A percentile compares a stretch with the other conserved stretches of the same genome.
phyloP scores from a whole-genome alignment of 2,888 invertebrate genomes.

The Agrotis ipsilon region DNA sequence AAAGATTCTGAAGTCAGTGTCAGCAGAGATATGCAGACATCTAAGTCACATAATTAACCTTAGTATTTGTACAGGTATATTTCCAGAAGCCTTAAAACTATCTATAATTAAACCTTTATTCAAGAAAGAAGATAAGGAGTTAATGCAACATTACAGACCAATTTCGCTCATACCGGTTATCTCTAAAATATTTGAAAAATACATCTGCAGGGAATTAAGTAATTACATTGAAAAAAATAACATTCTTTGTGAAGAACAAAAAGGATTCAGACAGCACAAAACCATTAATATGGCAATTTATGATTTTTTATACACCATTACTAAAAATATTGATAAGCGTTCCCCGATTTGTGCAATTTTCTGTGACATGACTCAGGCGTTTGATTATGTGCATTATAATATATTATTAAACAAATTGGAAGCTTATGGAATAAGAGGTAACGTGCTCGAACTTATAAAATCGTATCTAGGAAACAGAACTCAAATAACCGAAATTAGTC shows the following conservation, averaged over 20 bases:
- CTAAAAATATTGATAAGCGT: neutral
- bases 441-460: too few relatives aligned
- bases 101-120: too few relatives aligned
- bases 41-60: too few relatives aligned
- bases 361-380: neutral
- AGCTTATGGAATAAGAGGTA: too few relatives aligned
- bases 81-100: too few relatives aligned
- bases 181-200: conserved; percentile 1
- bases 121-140: neutral
- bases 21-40: too few relatives aligned
- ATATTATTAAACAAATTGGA: neutral
- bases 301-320: neutral
- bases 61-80: too few relatives aligned
- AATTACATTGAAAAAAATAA: neutral
- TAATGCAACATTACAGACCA: neutral
- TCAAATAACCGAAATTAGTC: too few relatives aligned
- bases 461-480: too few relatives aligned
- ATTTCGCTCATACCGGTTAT: neutral
- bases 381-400: conserved; percentile 6
- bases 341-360: neutral
- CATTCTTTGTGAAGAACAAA: neutral
- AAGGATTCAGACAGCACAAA: neutral
- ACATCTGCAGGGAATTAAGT: neutral
- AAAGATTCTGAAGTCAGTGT: too few relatives aligned
- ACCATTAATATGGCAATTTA: neutral